Conservation (phyloP, 2,888 invertebrate species). For the Glyphotaelius pellucidus region DNA sequence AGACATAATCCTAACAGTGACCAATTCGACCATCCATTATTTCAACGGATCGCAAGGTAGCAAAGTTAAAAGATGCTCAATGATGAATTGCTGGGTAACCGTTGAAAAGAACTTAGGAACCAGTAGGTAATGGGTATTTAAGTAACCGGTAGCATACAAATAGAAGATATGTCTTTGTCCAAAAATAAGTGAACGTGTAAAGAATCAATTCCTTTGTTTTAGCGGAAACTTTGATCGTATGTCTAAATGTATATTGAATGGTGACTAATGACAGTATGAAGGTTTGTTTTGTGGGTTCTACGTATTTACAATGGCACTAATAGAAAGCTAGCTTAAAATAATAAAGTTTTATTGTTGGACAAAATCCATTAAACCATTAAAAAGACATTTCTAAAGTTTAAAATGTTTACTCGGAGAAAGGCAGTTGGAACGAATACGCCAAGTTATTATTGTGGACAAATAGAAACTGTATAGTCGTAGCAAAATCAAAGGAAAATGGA, state of each 20-base stretch:
- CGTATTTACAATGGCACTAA: not conserved
- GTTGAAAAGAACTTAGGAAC: slow-evolving; percentile 16
- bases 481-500: not conserved
- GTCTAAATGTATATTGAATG: not conserved
- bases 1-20: not conserved
- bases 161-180: not conserved
- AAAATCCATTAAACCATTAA: slow-evolving; percentile 7
- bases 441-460: not conserved
- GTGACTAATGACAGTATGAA: not conserved
- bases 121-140: slow-evolving; percentile 34
- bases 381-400: not conserved
- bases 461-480: not conserved
- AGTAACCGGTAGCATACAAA: slow-evolving; percentile 9
- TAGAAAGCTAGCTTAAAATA: not conserved
- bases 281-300: not conserved
- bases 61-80: not conserved
- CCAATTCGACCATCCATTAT: not conserved
- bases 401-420: not conserved
- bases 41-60: not conserved
- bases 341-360: not conserved
- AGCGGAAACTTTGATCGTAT: slow-evolving; percentile 6
- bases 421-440: not conserved
- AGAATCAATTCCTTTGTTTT: not conserved
- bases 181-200: not conserved
- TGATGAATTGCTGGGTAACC: too few relatives aligned